Percentiles rank a stretch among this genome's conserved stretches.
phyloP scores from a whole-genome alignment of 2,888 invertebrate species.

The Callyntrura guangdongensis region DNA sequence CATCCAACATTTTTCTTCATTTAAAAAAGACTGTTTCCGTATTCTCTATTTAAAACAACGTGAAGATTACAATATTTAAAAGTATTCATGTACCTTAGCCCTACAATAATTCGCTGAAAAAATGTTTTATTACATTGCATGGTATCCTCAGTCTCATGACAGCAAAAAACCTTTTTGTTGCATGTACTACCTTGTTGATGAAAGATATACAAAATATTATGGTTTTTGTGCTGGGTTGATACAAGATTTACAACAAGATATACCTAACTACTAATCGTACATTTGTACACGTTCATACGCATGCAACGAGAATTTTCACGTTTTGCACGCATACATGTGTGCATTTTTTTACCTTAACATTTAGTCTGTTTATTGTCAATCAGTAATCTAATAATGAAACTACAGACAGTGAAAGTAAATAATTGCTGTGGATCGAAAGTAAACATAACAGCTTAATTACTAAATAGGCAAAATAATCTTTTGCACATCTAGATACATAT shows the following conservation, averaged over 20 bases:
- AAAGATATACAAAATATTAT: not conserved
- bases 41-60: not conserved
- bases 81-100: too few relatives aligned
- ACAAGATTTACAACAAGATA: not conserved
- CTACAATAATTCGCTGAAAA: slow-evolving; percentile 12
- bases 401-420: too few relatives aligned
- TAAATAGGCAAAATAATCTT: too few relatives aligned
- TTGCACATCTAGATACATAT: too few relatives aligned
- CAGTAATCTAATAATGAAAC: too few relatives aligned
- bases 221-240: not conserved
- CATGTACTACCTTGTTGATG: not conserved
- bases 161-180: not conserved
- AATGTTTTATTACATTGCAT: not conserved
- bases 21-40: slow-evolving; percentile 8
- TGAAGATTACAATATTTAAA: not conserved
- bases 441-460: too few relatives aligned
- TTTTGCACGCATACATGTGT: not conserved
- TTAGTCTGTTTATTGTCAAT: not conserved
- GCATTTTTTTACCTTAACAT: not conserved
- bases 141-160: slow-evolving; percentile 6
- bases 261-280: not conserved
- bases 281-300: too few relatives aligned
- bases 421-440: too few relatives aligned
- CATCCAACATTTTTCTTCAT: not conserved
- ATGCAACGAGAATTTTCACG: not conserved